Evolutionary conservation across 2,797 vertebrate species (phyloP).

Genomic region (Oceanodroma leucorhoa): DNA sequence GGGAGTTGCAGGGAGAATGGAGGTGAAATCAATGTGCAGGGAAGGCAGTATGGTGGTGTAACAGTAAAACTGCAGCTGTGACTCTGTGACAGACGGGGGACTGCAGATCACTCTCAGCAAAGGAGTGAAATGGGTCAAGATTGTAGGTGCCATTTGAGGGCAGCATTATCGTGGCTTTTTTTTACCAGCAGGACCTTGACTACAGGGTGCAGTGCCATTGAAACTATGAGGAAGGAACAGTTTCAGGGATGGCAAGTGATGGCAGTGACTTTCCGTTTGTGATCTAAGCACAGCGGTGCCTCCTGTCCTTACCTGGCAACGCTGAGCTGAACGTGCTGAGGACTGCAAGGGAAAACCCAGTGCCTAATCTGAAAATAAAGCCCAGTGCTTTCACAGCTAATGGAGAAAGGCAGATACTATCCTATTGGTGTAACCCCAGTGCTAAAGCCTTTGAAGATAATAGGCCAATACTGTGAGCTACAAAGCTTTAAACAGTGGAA

Average conservation of each 20-base stretch:
- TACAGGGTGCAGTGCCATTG: not conserved
- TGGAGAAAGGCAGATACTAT: not conserved
- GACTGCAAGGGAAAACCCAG: not conserved
- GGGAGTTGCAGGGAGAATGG: not conserved
- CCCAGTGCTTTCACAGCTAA: not conserved
- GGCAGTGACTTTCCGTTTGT: not conserved
- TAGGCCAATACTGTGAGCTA: not conserved
- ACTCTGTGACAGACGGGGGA: not conserved
- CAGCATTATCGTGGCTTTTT: not conserved
- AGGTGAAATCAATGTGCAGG: rapidly evolving
- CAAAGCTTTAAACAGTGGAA: not conserved
- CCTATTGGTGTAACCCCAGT: not conserved
- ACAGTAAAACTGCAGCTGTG: not conserved
- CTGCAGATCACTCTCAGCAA: not conserved
- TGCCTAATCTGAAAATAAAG: not conserved
- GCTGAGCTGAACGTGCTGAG: not conserved
- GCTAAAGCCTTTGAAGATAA: not conserved
- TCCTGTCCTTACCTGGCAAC: not conserved
- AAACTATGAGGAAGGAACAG: not conserved
- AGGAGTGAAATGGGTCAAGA: not conserved
- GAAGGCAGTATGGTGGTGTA: not conserved
- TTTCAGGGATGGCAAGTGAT: not conserved
- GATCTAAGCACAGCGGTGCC: not conserved
- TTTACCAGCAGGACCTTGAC: not conserved
- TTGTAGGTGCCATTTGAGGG: not conserved